These are phyloP conservation scores for Micromussa lordhowensis DNA, from an alignment of 92 coral and sea anemone species.

Conservation along the genomic window DNA sequence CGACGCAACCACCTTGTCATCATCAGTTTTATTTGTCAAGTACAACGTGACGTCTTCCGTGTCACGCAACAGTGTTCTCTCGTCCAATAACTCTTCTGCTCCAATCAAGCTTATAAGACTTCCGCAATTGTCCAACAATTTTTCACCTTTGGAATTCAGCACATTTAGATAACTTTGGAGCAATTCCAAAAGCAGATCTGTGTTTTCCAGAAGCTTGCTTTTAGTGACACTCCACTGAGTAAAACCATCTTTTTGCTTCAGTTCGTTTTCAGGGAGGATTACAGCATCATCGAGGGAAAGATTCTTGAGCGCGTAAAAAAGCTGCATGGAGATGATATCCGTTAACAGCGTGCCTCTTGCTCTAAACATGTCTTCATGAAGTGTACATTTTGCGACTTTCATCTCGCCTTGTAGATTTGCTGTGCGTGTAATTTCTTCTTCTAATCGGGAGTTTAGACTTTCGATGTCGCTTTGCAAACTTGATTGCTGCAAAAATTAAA, in stretches of 20 bases:
- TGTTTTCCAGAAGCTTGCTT: constrained; percentile 76
- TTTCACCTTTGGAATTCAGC: constrained; percentile 53
- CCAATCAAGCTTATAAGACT: constrained; percentile 13
- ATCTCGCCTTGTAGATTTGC: constrained; percentile 60
- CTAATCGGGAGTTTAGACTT: constrained; percentile 77
- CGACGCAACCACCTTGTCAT: constrained; percentile 80
- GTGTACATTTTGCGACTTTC: constrained; percentile 43
- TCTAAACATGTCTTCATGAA: constrained; percentile 65
- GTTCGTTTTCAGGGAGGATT: not conserved
- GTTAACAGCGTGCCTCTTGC: constrained; percentile 75
- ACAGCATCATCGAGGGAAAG: constrained; percentile 39
- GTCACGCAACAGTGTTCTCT: not conserved
- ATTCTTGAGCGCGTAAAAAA: constrained; percentile 76
- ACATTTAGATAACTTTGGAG: constrained; percentile 73
- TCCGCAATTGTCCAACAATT: not conserved
- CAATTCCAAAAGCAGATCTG: constrained; percentile 74
- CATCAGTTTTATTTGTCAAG: constrained; percentile 79
- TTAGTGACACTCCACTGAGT: constrained; percentile 27
- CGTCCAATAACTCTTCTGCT: constrained; percentile 2
- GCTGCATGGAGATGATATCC: constrained; percentile 90
- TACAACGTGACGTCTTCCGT: constrained; percentile 45
- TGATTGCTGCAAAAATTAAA: constrained; percentile 60
- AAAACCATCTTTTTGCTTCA: not conserved
- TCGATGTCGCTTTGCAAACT: constrained; percentile 58
- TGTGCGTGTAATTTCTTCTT: constrained; percentile 66